Evolutionary conservation across 2,113 vertebrate species (phyloP).

Genomic region (Perca flavescens): DNA sequence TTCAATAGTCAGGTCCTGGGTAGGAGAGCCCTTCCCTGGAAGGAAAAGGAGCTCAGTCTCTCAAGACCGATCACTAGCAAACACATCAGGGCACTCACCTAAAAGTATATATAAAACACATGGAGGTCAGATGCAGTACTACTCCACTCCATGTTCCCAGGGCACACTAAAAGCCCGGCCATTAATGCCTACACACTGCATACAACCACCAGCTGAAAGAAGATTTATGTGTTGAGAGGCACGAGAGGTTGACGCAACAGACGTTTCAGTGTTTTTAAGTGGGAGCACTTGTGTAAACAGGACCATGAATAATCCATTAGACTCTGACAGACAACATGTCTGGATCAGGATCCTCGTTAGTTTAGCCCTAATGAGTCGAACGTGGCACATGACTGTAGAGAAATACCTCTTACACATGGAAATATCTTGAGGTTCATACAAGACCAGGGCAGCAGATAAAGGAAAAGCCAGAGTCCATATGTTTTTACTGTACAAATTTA

Average conservation of each 20-base stretch:
- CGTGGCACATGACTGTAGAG: neutral
- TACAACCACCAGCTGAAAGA: neutral
- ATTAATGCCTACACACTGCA: slow-evolving; percentile 39
- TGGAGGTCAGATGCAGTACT: slow-evolving; percentile 1
- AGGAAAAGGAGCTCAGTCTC: too few relatives aligned
- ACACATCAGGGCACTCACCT: neutral
- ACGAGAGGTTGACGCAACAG: slow-evolving; percentile 18
- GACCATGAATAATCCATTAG: slow-evolving; percentile 70
- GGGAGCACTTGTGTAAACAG: slow-evolving; percentile 61
- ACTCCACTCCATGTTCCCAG: slow-evolving; percentile 8
- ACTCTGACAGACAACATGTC: slow-evolving; percentile 34
- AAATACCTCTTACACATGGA: slow-evolving; percentile 12
- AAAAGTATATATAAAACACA: slow-evolving; percentile 3
- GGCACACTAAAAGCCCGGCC: slow-evolving; percentile 46
- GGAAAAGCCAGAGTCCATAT: neutral
- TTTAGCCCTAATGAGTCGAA: slow-evolving; percentile 11
- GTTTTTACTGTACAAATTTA: neutral
- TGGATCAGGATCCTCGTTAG: slow-evolving; percentile 39
- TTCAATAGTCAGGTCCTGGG: too few relatives aligned
- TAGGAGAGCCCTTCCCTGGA: too few relatives aligned
- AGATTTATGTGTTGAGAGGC: slow-evolving; percentile 43
- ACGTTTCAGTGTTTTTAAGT: slow-evolving; percentile 44
- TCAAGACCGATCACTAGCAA: neutral
- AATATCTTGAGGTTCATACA: neutral
- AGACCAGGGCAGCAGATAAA: neutral